Base-by-base conservation (phyloP, 30 jellyfish, hydroid and myxozoan genomes). In the Chrysaora quinquecirrha region DNA sequence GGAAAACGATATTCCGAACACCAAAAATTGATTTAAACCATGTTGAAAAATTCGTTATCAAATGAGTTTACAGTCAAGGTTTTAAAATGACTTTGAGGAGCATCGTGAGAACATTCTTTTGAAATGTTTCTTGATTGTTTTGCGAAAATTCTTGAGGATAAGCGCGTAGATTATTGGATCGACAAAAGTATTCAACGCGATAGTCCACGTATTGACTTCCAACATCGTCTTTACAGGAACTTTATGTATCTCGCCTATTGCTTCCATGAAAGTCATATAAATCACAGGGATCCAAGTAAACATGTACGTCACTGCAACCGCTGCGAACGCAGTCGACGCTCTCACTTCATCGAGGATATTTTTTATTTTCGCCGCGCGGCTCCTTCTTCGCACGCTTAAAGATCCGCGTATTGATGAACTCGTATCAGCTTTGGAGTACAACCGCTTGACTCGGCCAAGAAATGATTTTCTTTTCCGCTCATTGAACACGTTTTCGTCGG, bases 221-320 rank as follows among this genome's bases (percentile, higher is more conserved):
- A 31, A 73, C 9, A 90, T 46, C 16, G 31, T 48, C 22, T 48
- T 43, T 19, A 52, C 9, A 0, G 97, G 96, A 0, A 84, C 73
- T 74, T 73, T 18, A n/a, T 82, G 73, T 3, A 22, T 66, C 58
- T 56, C 52, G 25, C 54, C 93, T 9, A 90, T 83, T 11, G 67
- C 97, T 20, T 83, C 96, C 82, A 90, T 65, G 11, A 76, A 64
- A 24, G 97, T 90, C 93, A 90, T 82, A 48, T 71, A 75, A 24
- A 83, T 78, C 30, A 90, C 96, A 7, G 97, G 97, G 38, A 90
- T 72, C 97, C 97, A 90, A 3, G 95, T 90, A 33, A 90, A 82
- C 97, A 90, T 90, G 76, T 90, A 90, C 46, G 96, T 90, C 35
- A 84, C 48, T 3, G 97, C 96, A 3, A 90, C 97, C 28, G 87